Percentiles rank a stretch among this genome's conserved stretches.
Conservation (phyloP, 1,140 invertebrate species). For the Polypedilum vanderplanki region DNA sequence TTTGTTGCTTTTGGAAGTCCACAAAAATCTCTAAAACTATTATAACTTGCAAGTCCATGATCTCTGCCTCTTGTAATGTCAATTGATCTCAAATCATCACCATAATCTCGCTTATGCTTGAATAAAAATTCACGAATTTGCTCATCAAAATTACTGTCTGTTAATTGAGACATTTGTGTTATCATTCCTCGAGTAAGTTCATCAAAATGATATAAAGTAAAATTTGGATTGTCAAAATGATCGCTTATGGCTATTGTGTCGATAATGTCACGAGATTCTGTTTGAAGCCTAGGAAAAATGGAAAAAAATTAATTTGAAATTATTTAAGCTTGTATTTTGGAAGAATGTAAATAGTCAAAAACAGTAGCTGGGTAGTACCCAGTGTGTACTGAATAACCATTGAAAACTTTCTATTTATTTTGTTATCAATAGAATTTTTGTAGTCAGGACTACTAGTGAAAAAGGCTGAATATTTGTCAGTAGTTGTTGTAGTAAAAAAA, state of each 20-base stretch:
- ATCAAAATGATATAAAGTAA: slow-evolving; percentile 59
- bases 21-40: slow-evolving; percentile 71
- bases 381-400: no score
- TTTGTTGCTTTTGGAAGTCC: slow-evolving; percentile 60
- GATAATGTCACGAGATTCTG: slow-evolving; percentile 52
- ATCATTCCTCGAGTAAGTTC: slow-evolving; percentile 62
- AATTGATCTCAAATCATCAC: slow-evolving; percentile 70
- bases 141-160: slow-evolving; percentile 63
- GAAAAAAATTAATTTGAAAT: slow-evolving; percentile 43
- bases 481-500: no score
- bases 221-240: slow-evolving; percentile 63
- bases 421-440: no score
- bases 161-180: slow-evolving; percentile 60
- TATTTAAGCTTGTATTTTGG: neutral
- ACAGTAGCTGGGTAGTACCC: no score
- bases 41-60: slow-evolving; percentile 78
- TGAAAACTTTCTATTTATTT: no score
- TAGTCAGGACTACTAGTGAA: no score
- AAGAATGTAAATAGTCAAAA: no score
- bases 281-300: slow-evolving; percentile 56
- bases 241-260: slow-evolving; percentile 51
- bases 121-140: slow-evolving; percentile 77
- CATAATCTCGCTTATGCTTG: slow-evolving; percentile 57
- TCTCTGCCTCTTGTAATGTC: slow-evolving; percentile 87
- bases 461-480: no score